These are phyloP conservation scores for Belgica antarctica DNA, from an alignment of 2,888 invertebrate species.

Conservation along the genomic window DNA sequence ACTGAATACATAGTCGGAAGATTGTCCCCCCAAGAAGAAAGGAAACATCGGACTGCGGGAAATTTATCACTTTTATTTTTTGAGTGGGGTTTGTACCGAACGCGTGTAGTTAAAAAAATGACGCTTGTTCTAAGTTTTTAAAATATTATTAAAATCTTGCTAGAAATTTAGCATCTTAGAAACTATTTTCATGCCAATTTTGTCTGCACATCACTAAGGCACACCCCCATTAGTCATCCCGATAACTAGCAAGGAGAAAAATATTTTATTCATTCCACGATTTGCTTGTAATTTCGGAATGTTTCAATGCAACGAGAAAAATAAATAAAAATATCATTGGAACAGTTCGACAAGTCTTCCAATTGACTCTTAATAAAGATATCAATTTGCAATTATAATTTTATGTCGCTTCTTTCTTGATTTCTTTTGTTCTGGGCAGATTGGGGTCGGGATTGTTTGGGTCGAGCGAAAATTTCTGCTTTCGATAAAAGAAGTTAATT, in stretches of 20 bases:
- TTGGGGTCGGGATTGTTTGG: background rate
- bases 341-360: conserved; percentile 23
- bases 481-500: conserved; percentile 23
- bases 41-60: background rate
- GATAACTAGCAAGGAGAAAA: background rate
- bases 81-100: no score
- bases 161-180: no score
- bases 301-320: conserved; percentile 21
- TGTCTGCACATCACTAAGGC: no score
- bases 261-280: conserved; percentile 42
- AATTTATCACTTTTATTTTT: conserved; percentile 28
- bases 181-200: no score
- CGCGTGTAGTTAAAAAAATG: no score
- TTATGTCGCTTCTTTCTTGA: conserved; percentile 6
- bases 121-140: no score
- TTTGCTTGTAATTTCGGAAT: conserved; percentile 27
- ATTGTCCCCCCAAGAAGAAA: conserved; percentile 3
- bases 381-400: conserved; percentile 44
- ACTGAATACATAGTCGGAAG: background rate
- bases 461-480: background rate
- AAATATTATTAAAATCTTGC: no score
- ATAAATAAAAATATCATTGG: conserved; percentile 39
- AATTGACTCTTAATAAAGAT: conserved; percentile 34
- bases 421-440: background rate
- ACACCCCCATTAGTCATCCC: no score